These are phyloP conservation scores for Hippasteria phrygiana DNA, from an alignment of 53 echinoderm and acorn worm genomes.

Conservation along the genomic window DNA sequence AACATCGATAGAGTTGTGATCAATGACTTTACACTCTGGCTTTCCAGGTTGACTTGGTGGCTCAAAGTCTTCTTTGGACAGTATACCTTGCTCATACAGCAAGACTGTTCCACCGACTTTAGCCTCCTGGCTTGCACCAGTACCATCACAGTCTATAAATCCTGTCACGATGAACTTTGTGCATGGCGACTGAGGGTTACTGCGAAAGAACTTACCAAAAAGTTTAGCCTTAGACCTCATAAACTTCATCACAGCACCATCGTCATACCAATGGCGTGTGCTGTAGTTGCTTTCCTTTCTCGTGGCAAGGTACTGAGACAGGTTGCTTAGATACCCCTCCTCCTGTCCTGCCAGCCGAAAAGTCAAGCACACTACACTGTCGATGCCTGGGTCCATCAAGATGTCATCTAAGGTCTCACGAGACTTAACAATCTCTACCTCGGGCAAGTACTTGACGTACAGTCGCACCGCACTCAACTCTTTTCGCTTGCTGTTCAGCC, in stretches of 20 bases:
- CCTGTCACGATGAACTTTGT: slow-evolving; percentile 52
- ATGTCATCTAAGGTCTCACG: slow-evolving; percentile 40
- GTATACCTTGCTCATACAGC: slow-evolving; percentile 32
- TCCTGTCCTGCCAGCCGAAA: slow-evolving; percentile 4
- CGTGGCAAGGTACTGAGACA: slow-evolving; percentile 30
- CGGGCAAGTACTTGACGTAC: slow-evolving; percentile 27
- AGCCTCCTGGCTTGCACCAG: background rate
- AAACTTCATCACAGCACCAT: slow-evolving; percentile 11
- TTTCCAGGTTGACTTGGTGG: slow-evolving; percentile 61
- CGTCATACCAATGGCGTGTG: slow-evolving; percentile 35
- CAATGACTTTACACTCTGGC: background rate
- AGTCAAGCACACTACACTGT: slow-evolving; percentile 41
- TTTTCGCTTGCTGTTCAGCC: slow-evolving; percentile 51
- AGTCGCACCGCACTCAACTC: slow-evolving; percentile 31
- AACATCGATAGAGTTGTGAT: slow-evolving; percentile 21
- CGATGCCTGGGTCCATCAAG: slow-evolving; percentile 24
- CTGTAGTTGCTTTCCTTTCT: slow-evolving; percentile 3
- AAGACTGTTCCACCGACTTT: slow-evolving; percentile 47
- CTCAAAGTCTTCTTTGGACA: slow-evolving; percentile 59
- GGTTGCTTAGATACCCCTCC: background rate
- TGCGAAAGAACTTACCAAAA: slow-evolving; percentile 34
- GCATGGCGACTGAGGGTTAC: background rate
- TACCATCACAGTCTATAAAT: slow-evolving; percentile 7
- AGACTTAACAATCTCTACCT: slow-evolving; percentile 18
- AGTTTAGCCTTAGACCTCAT: slow-evolving; percentile 34